A percentile compares a stretch with the other conserved stretches of the same genome.
Evolutionary conservation across 2,113 vertebrate species (phyloP).

Genomic region (Sinocyclocheilus anshuiensis): DNA sequence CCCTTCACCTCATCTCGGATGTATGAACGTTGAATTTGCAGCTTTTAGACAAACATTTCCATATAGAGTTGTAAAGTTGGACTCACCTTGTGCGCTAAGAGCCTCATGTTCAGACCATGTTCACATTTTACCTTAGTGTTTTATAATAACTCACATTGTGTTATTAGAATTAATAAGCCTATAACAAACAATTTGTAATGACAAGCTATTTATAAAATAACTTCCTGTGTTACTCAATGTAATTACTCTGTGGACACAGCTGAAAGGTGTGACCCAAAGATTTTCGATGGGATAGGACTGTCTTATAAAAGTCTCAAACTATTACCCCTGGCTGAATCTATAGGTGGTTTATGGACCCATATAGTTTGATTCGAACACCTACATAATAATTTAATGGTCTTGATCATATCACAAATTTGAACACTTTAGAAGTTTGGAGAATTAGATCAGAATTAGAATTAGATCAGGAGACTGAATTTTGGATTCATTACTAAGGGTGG

Average conservation of each 20-base stretch:
- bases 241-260: background rate
- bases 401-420: background rate
- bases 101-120: background rate
- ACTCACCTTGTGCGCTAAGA: conserved; percentile 14
- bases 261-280: background rate
- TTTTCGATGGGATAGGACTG: background rate
- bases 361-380: background rate
- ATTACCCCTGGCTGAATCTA: background rate
- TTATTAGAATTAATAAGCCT: conserved; percentile 2
- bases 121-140: background rate
- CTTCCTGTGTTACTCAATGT: background rate
- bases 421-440: background rate
- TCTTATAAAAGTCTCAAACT: background rate
- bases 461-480: background rate
- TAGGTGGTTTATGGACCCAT: background rate
- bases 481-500: background rate
- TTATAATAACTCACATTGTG: background rate
- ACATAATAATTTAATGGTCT: background rate
- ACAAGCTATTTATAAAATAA: background rate
- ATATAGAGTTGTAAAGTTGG: background rate
- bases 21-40: background rate
- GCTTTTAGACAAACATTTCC: conserved; percentile 2
- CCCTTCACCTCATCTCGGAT: conserved; percentile 81
- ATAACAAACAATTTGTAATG: background rate
- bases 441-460: too few species aligned